Conservation (phyloP, 2,797 vertebrate species). For the Sternarchorhynchus goeldii region DNA sequence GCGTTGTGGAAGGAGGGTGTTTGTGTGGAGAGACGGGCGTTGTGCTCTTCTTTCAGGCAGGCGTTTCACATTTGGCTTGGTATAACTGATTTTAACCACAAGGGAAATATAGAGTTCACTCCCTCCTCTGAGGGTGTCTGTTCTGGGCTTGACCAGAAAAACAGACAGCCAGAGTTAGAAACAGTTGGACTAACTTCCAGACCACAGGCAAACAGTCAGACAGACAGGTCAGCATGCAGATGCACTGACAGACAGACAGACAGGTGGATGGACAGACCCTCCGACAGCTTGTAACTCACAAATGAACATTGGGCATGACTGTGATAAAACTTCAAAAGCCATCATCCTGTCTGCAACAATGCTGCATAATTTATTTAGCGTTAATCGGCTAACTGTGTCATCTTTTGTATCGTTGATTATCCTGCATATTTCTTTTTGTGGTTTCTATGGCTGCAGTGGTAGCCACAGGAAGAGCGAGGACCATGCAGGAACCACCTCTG, state of each 20-base stretch:
- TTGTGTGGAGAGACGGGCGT: background rate
- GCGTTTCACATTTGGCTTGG: background rate
- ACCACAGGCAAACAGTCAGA: too few species aligned
- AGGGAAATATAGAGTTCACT: background rate
- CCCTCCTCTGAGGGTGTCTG: background rate
- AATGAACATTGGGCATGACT: too few species aligned
- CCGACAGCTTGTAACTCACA: too few species aligned
- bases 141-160: background rate
- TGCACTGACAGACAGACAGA: too few species aligned
- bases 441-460: background rate
- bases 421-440: background rate
- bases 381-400: too few species aligned
- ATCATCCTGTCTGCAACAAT: too few species aligned
- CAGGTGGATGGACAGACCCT: too few species aligned
- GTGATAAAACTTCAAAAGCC: too few species aligned
- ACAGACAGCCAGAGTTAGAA: background rate
- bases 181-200: too few species aligned
- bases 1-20: background rate
- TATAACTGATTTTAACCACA: conserved; percentile 33
- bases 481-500: conserved; percentile 51
- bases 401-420: background rate
- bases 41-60: conserved; percentile 11
- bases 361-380: too few species aligned
- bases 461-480: conserved; percentile 47
- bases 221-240: too few species aligned